Base-by-base conservation (phyloP, 2,113 vertebrate species). In the Delphinus delphis region DNA sequence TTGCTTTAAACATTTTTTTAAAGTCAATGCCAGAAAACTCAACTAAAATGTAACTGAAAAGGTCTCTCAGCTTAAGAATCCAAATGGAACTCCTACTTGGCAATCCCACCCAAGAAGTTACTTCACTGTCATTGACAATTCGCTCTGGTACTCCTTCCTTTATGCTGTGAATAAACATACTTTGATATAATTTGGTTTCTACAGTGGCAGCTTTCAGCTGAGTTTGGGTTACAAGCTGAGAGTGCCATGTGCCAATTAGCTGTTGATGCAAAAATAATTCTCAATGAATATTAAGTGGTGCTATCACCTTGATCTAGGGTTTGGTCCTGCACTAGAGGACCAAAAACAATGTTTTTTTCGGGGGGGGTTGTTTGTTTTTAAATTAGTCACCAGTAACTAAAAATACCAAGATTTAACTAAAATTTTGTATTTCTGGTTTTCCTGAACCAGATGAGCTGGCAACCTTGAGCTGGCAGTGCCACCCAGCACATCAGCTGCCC, bases 11-110 rank as follows among this genome's bases (percentile, higher is more conserved):
- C n/a, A 50, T 71, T 81, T 76, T 74, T 79, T 82, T 36, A 79
- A 97, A 98, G 95, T 97, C 95, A 97, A 21, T 25, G 74, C 50
- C 60, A 70, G 33, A 98, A 98, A 98, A 97, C 95, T 98, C 97
- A 98, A 97, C 89, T 6, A 12, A 98, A 80, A 98, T 98, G 80
- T 87, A 98, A 97, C 95, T 98, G 96, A 91, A 98, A 98, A 96
- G 58, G 82, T 92, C 68, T 97, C 81, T 96, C 83, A 88, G 80
- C 96, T 97, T 96, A 92, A 95, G 96, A 97, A 86, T 65, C 62
- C 55, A 71, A 88, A 71, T 88, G 91, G 93, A 98, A 96, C 36
- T 97, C 95, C 90, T 0, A 91, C 84, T 96, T 98, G 81, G 82
- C 88, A 98, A 98, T 98, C 94, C 97, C 97, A 98, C 94, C 96